Conservation (phyloP, 2,797 vertebrate genomes). For the Garrulus glandarius region DNA sequence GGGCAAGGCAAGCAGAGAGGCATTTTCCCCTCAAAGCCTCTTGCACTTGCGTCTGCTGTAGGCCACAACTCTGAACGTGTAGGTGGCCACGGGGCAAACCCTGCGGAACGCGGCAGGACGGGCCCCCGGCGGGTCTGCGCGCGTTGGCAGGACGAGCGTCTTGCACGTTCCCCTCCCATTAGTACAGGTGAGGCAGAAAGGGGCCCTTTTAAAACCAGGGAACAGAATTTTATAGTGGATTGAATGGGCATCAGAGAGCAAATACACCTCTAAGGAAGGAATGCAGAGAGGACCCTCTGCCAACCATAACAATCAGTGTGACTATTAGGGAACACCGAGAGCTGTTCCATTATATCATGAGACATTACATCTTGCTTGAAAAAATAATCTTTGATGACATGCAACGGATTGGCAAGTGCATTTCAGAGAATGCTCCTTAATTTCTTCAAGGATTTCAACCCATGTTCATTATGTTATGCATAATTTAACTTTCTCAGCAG, state of each 20-base stretch:
- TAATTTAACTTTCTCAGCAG: conserved; percentile 15
- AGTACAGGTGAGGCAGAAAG: neutral
- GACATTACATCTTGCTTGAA: conserved; percentile 43
- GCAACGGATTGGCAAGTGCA: neutral
- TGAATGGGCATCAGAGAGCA: neutral
- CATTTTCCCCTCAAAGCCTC: neutral
- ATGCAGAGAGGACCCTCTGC: neutral
- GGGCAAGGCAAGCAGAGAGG: neutral
- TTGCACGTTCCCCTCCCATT: neutral
- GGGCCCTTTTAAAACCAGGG: neutral
- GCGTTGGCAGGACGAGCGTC: neutral
- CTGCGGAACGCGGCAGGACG: neutral
- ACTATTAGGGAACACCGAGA: conserved; percentile 18
- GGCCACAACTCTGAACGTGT: neutral
- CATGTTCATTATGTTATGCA: conserved; percentile 21
- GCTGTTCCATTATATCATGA: conserved; percentile 48
- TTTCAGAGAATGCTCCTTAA: conserved; percentile 48
- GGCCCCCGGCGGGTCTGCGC: neutral
- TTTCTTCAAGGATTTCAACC: conserved; percentile 60
- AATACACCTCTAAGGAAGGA: neutral
- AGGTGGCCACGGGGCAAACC: rapidly evolving
- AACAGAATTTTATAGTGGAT: neutral
- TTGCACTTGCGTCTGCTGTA: rapidly evolving
- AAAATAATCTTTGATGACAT: conserved; percentile 37
- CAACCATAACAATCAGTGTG: conserved; percentile 45